Evolutionary conservation across 2,797 vertebrate genomes (phyloP).

Genomic region (Pangasius mekongensis): DNA sequence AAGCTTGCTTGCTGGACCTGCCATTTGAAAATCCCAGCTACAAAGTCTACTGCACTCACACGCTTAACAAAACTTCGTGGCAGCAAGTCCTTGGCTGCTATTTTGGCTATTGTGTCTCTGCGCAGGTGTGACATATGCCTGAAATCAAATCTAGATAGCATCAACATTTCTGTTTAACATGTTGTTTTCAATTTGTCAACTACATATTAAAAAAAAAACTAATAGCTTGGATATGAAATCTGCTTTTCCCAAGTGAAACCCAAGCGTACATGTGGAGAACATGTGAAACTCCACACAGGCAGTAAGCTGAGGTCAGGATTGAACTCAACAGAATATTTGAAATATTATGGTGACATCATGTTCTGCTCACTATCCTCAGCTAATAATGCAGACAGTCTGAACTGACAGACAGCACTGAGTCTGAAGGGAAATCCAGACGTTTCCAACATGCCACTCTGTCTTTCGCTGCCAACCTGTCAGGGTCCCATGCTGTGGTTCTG

Average conservation of each 20-base stretch:
- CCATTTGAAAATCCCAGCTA: background rate
- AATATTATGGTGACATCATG: slow-evolving; percentile 1
- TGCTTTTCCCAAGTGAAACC: background rate
- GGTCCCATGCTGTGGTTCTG: background rate
- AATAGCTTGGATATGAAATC: background rate
- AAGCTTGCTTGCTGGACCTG: background rate
- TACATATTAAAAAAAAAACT: background rate
- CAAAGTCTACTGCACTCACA: background rate
- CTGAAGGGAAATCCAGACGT: background rate
- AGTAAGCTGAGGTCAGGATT: background rate
- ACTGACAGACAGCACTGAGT: slow-evolving; percentile 5
- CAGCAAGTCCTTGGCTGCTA: background rate
- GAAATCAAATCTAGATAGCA: background rate
- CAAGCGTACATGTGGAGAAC: background rate
- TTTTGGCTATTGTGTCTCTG: background rate
- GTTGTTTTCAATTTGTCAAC: background rate
- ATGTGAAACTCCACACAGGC: background rate
- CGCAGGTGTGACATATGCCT: background rate
- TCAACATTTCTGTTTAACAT: background rate
- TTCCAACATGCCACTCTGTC: slow-evolving; percentile 9
- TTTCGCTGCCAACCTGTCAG: slow-evolving; percentile 22
- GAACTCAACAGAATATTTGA: background rate
- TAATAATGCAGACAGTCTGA: slow-evolving; percentile 7
- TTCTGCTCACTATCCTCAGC: background rate
- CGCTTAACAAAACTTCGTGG: background rate